These are phyloP conservation scores for Channa maculata DNA, from an alignment of 2,113 vertebrate genomes.

Conservation along the genomic window DNA sequence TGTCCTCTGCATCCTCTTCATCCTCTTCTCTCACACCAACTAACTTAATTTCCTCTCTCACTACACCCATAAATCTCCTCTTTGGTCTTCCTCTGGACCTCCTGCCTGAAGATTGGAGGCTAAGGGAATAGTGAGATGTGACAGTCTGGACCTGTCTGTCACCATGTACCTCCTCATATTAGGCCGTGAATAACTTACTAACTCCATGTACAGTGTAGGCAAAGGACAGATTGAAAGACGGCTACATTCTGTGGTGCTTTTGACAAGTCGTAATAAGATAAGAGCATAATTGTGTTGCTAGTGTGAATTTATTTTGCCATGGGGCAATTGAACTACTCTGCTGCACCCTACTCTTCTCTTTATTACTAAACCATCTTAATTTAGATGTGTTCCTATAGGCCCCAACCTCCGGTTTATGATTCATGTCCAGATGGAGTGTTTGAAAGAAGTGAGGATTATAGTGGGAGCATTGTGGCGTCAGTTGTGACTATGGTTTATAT, in stretches of 20 bases:
- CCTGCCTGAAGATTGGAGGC: neutral
- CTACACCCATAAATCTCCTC: too few relatives aligned
- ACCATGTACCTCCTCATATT: neutral
- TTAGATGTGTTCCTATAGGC: slow-evolving; percentile 1
- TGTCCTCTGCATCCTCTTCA: too few relatives aligned
- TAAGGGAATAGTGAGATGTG: slow-evolving; percentile 24
- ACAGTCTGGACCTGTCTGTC: slow-evolving; percentile 36
- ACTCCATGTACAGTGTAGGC: neutral
- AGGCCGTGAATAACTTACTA: slow-evolving; percentile 14
- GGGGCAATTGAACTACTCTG: neutral
- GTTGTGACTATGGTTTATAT: too few relatives aligned
- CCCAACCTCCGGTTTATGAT: neutral
- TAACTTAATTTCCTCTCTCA: too few relatives aligned
- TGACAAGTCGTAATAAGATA: slow-evolving; percentile 8
- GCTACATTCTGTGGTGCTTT: neutral
- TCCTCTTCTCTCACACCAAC: too few relatives aligned
- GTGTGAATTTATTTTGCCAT: neutral
- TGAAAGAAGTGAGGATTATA: too few relatives aligned
- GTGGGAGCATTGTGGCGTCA: too few relatives aligned
- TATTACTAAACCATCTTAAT: neutral
- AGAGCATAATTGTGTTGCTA: neutral
- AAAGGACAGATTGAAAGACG: neutral
- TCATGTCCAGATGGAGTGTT: too few relatives aligned
- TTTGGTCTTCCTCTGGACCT: too few relatives aligned
- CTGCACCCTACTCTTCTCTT: neutral